A percentile compares a stretch with the other conserved stretches of the same genome.
Conservation (phyloP, 2,113 vertebrate genomes). For the Spea multiplicata region DNA sequence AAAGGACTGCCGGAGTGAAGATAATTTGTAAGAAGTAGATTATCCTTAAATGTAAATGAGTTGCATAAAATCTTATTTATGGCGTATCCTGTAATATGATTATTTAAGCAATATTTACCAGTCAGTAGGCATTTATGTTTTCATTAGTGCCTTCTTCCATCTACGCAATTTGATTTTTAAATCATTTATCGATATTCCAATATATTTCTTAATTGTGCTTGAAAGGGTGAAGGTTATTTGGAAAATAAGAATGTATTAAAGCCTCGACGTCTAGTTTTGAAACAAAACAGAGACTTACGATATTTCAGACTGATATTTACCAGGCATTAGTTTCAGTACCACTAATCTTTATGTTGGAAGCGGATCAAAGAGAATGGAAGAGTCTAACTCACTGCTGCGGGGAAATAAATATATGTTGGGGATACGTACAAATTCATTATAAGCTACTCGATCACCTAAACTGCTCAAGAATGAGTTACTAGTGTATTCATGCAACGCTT, state of each 20-base stretch:
- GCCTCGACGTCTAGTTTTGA: not conserved
- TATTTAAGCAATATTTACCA: constrained; percentile 2
- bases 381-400: too few species aligned
- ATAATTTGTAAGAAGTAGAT: not conserved
- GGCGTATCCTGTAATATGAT: not conserved
- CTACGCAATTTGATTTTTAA: not conserved
- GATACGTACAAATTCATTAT: too few species aligned
- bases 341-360: not conserved
- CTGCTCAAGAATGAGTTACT: too few species aligned
- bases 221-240: not conserved
- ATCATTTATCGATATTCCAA: not conserved
- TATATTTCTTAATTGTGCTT: too few species aligned
- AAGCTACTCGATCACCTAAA: too few species aligned
- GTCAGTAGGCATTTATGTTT: not conserved
- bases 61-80: not conserved
- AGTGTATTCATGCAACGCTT: too few species aligned
- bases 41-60: not conserved
- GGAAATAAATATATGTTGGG: too few species aligned
- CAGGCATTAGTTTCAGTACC: not conserved
- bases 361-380: not conserved
- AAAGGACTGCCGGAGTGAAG: not conserved
- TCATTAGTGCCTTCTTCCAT: not conserved
- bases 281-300: not conserved
- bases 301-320: not conserved
- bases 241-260: not conserved